Conservation (phyloP, 2,888 invertebrate species). For the Prostheceraeus crozeri region DNA sequence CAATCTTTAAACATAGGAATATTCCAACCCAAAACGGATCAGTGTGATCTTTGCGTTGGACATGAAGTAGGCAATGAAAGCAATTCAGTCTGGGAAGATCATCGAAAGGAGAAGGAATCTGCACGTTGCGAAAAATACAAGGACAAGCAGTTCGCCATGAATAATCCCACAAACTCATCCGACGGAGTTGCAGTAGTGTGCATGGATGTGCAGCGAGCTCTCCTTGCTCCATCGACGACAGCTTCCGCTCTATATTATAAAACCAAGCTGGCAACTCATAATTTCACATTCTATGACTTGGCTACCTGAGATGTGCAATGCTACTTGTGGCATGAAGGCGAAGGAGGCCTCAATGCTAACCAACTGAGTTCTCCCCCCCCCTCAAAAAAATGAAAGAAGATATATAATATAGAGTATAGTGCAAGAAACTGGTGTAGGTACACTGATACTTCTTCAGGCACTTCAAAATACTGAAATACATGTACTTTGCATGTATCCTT, state of each 20-base stretch:
- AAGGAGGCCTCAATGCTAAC: slow-evolving; percentile 40
- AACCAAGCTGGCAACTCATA: slow-evolving; percentile 33
- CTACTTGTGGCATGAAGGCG: slow-evolving; percentile 42
- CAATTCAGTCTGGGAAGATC: background rate
- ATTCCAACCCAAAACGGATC: slow-evolving; percentile 22
- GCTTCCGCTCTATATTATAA: slow-evolving; percentile 42
- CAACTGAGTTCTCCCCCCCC: no score
- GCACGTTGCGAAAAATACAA: background rate
- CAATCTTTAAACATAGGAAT: background rate
- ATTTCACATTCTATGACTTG: slow-evolving; percentile 38
- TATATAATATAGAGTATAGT: no score
- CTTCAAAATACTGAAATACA: no score
- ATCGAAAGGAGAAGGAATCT: background rate
- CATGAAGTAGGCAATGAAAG: slow-evolving; percentile 36
- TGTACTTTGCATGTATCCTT: no score
- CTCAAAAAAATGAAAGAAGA: no score
- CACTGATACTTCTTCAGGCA: no score
- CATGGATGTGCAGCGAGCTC: slow-evolving; percentile 41
- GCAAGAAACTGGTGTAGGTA: no score
- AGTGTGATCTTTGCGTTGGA: slow-evolving; percentile 11
- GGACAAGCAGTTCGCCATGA: slow-evolving; percentile 2
- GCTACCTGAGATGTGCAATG: slow-evolving; percentile 27
- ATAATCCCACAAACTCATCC: no score
- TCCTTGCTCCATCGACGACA: slow-evolving; percentile 40
- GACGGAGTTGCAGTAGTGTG: slow-evolving; percentile 33